Evolutionary conservation across 1,140 invertebrate species (phyloP).

Genomic region (Scylla paramamosain): DNA sequence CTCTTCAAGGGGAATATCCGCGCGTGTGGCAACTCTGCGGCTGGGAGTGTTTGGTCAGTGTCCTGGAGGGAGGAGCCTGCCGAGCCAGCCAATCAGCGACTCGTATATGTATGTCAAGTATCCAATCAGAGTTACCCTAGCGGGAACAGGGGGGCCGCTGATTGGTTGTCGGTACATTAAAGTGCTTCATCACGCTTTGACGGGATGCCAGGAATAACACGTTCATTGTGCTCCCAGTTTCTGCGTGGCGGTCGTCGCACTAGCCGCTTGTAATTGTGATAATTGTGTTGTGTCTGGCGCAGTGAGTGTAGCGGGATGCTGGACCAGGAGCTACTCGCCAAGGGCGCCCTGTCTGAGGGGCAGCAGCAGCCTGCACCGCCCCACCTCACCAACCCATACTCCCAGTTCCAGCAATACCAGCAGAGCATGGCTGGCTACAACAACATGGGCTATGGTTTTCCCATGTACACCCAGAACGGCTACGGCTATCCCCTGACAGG

Average conservation of each 20-base stretch:
- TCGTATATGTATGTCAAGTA: conserved; percentile 59
- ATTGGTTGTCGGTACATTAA: conserved; percentile 71
- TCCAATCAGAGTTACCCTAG: conserved; percentile 70
- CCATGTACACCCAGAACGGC: conserved; percentile 77
- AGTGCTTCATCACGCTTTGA: conserved; percentile 70
- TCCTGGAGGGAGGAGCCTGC: conserved; percentile 46
- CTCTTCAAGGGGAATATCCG: background rate
- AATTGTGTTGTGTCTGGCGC: conserved; percentile 66
- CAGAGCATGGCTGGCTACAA: conserved; percentile 77
- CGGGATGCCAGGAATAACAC: conserved; percentile 67
- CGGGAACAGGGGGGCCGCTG: conserved; percentile 52
- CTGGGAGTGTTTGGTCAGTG: conserved; percentile 5
- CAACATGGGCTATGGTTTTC: conserved; percentile 77
- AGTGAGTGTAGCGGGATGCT: conserved; percentile 63
- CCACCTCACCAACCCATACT: conserved; percentile 74
- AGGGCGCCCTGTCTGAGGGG: conserved; percentile 68
- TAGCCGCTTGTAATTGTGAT: conserved; percentile 63
- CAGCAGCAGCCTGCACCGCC: conserved; percentile 71
- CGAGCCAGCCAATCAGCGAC: conserved; percentile 50
- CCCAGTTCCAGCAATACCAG: conserved; percentile 77
- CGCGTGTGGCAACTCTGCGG: background rate
- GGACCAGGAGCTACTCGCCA: conserved; percentile 75
- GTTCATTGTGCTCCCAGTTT: conserved; percentile 62
- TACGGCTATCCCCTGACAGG: conserved; percentile 75
- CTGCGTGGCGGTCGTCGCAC: conserved; percentile 54